phyloP scores from a whole-genome alignment of 2,113 vertebrate genomes.

The Patagioenas fasciata region DNA sequence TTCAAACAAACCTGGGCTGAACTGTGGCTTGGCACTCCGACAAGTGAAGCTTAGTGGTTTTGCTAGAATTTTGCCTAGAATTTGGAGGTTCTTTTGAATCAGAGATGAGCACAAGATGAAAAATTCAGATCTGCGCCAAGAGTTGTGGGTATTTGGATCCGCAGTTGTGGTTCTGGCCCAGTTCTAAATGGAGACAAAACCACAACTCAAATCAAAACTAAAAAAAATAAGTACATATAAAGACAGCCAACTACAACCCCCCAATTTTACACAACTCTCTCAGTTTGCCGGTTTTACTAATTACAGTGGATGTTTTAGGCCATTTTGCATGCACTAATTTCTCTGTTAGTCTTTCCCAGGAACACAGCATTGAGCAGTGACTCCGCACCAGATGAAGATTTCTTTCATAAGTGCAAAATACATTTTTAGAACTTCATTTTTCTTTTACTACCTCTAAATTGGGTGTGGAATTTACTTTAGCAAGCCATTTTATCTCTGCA shows the following conservation, averaged over 20 bases:
- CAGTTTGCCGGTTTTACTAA: neutral
- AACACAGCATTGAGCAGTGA: neutral
- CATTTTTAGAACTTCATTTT: neutral
- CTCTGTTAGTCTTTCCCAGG: neutral
- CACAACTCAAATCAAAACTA: conserved; percentile 4
- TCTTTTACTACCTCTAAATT: neutral
- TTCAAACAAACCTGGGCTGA: conserved; percentile 43
- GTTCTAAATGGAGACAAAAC: conserved; percentile 14
- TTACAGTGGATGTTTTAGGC: neutral
- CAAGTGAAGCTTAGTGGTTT: conserved; percentile 3
- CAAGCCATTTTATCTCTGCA: neutral
- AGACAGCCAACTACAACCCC: neutral
- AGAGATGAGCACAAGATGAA: conserved; percentile 34
- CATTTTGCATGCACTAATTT: neutral
- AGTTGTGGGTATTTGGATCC: neutral
- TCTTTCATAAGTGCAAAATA: neutral
- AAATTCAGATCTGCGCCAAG: neutral
- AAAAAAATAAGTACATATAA: neutral
- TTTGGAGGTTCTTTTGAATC: conserved; percentile 6
- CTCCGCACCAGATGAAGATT: neutral
- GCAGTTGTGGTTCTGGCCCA: conserved; percentile 7
- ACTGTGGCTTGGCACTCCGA: conserved; percentile 34
- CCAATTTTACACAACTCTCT: neutral
- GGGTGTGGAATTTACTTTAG: neutral
- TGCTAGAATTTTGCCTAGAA: neutral